Evolutionary conservation across 1,140 invertebrate species (phyloP), one percentile per base, ranked within the genome.

Genomic region (Camponotus pennsylvanicus): DNA sequence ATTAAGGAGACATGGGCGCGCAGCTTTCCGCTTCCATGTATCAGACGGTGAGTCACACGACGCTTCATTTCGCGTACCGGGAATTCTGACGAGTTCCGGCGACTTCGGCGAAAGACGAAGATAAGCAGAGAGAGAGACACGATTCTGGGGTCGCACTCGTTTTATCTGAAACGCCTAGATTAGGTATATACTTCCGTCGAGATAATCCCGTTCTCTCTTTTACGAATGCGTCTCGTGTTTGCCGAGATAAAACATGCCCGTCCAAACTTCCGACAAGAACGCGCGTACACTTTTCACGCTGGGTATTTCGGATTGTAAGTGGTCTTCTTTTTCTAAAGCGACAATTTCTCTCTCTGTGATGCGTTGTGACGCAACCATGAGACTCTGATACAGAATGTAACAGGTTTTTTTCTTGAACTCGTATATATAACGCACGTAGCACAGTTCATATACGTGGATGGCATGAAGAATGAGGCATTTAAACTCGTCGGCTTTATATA

Each of bases 71-170:
- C 52, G 55, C 61, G 61, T 89, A 63, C 61, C 82, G 55, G 42
- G 82, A 85, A 89, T 79, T 73, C 55, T 79, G 84, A 49, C 59
- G 79, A 75, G 32, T 63, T 63, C 34, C 77, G 57, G 42, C 49
- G 45, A 13, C 13, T 88, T 88, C 86, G n/a, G 8, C 63, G 73
- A 85, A 69, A 67, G 57, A 13, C 34, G 37, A 52, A 52, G 49
- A 32, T 69, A 66, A 18, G 37, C 42, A 21, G 34, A 13, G 34
- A 11, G 21, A 27, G 5, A 1, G 27, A 21, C 5, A 3, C n/a
- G 49, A 52, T 13, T 21, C 40, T 69, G 7, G 15, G 2, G 7
- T 4, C 6, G 8, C 1, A 11, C 15, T 3, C 21, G n/a, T n/a
- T 7, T 55, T 57, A 8, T 80, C 63, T 6, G 45, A 32, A 40